These are phyloP conservation scores for Darwinula stevensoni DNA, from an alignment of 2,888 invertebrate species.

Conservation along the genomic window DNA sequence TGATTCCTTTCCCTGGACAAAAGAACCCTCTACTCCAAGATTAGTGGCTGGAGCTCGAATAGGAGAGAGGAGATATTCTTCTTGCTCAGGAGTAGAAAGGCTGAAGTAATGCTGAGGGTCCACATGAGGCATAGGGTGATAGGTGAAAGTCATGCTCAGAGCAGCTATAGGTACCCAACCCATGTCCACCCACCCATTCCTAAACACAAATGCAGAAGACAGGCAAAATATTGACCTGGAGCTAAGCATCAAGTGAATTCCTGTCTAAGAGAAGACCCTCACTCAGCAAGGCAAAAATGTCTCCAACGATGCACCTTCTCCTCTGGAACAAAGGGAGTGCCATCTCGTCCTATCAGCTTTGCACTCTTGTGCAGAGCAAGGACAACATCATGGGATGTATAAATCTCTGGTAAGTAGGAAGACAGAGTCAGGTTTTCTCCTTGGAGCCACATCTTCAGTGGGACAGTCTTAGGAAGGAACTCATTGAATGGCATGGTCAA, in stretches of 20 bases:
- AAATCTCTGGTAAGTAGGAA: constrained; percentile 66
- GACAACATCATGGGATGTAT: constrained; percentile 52
- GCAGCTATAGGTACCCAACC: constrained; percentile 88
- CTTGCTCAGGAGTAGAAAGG: constrained; percentile 55
- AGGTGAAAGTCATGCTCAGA: constrained; percentile 59
- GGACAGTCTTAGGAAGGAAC: constrained; percentile 64
- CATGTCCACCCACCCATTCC: constrained; percentile 73
- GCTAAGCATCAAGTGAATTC: too few species aligned
- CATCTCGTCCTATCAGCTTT: constrained; percentile 47
- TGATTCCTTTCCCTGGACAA: too few species aligned
- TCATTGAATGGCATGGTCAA: constrained; percentile 82
- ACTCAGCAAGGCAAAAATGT: constrained; percentile 32
- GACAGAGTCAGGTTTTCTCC: constrained; percentile 76
- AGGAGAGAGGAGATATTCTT: constrained; percentile 66
- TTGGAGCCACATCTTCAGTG: constrained; percentile 68
- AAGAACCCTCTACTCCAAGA: too few species aligned
- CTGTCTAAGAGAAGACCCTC: too few species aligned
- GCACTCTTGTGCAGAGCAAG: constrained; percentile 61
- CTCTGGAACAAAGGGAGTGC: background rate
- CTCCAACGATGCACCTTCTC: constrained; percentile 28
- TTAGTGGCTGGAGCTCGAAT: constrained; percentile 44
- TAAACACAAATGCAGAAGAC: too few species aligned
- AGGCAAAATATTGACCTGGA: too few species aligned
- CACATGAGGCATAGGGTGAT: constrained; percentile 67
- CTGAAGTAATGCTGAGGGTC: constrained; percentile 43